Percentiles rank a stretch among this genome's conserved stretches.
These are phyloP conservation scores for Taxidea taxus DNA, from an alignment of 2,113 vertebrate genomes.

Conservation along the genomic window DNA sequence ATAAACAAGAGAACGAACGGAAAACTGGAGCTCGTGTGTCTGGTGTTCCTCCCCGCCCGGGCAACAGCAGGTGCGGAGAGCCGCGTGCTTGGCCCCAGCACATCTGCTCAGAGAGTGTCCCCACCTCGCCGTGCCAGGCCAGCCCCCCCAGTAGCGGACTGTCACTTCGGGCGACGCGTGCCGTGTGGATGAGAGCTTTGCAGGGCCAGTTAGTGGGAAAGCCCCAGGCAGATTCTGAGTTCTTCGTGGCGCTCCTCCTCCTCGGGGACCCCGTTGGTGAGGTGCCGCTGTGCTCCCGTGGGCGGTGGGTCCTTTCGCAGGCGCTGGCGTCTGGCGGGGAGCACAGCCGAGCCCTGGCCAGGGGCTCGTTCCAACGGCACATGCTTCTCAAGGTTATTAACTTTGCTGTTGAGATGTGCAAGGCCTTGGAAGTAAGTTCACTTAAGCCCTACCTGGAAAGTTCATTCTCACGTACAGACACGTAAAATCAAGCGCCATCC, in stretches of 20 bases:
- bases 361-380: neutral
- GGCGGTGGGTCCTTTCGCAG: no score
- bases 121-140: rapidly evolving
- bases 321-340: neutral
- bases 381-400: neutral
- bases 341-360: neutral
- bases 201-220: neutral
- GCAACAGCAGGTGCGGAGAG: rapidly evolving
- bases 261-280: neutral
- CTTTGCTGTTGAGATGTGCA: neutral
- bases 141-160: neutral
- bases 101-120: rapidly evolving
- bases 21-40: neutral
- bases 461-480: neutral
- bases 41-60: no score
- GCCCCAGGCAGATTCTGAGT: neutral
- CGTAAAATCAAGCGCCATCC: neutral
- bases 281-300: no score
- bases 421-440: neutral
- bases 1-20: slow-evolving; percentile 7
- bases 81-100: rapidly evolving
- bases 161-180: neutral
- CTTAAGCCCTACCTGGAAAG: neutral
- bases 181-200: neutral
- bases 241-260: neutral